Evolutionary conservation across 2,797 vertebrate genomes (phyloP).

Genomic region (Manis crassicaudata): DNA sequence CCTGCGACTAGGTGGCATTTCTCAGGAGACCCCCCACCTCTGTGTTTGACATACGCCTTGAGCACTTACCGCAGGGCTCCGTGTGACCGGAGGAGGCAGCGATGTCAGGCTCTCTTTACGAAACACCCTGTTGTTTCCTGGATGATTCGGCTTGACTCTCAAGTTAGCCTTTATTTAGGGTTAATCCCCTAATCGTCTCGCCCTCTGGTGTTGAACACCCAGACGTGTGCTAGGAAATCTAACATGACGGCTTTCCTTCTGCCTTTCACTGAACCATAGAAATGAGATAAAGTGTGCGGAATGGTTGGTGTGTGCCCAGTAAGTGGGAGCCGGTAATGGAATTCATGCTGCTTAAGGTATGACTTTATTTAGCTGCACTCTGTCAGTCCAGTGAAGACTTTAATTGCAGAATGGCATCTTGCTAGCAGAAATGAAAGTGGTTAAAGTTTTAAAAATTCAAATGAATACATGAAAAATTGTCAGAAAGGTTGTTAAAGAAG

Average conservation of each 20-base stretch:
- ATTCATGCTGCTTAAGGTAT: background rate
- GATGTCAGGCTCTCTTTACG: background rate
- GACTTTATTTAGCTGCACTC: slow-evolving; percentile 50
- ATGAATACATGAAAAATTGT: slow-evolving; percentile 45
- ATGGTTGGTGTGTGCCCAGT: background rate
- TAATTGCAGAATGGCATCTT: slow-evolving; percentile 59
- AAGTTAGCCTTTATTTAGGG: background rate
- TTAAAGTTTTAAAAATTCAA: slow-evolving; percentile 54
- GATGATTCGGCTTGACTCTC: background rate
- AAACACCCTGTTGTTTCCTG: background rate
- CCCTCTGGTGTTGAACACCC: background rate
- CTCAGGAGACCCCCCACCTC: background rate
- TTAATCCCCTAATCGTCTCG: background rate
- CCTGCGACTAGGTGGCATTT: background rate
- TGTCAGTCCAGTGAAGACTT: slow-evolving; percentile 58
- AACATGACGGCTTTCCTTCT: background rate
- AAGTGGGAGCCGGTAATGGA: background rate
- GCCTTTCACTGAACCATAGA: background rate
- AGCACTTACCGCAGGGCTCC: background rate
- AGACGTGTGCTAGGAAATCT: background rate
- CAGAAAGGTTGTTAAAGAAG: slow-evolving; percentile 54
- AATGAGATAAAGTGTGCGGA: background rate
- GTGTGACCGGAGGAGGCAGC: background rate
- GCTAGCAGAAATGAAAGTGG: slow-evolving; percentile 56
- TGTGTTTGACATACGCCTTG: background rate